These are phyloP conservation scores for Fissipunctia ypsillon DNA, from an alignment of 2,888 invertebrate genomes.

Conservation along the genomic window DNA sequence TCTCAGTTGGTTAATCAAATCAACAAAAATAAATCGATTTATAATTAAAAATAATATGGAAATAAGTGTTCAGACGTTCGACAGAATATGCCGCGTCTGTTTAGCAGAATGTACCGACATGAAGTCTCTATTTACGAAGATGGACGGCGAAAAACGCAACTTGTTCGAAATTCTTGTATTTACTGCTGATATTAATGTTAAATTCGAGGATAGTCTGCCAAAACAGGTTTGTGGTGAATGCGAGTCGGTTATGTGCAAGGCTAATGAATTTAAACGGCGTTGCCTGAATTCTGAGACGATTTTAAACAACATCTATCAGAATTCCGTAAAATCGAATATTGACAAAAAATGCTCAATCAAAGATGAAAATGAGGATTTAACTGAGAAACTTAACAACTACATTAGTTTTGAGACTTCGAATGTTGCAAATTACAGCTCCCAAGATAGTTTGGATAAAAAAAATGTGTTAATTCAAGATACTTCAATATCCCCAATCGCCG, in stretches of 20 bases:
- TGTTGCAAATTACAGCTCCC: slow-evolving; percentile 8
- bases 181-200: slow-evolving; percentile 77
- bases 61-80: slow-evolving; percentile 65
- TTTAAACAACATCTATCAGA: slow-evolving; percentile 72
- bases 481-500: slow-evolving; percentile 9
- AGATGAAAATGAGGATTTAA: slow-evolving; percentile 45
- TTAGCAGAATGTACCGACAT: slow-evolving; percentile 73
- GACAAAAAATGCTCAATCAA: slow-evolving; percentile 51
- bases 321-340: slow-evolving; percentile 23
- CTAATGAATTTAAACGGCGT: slow-evolving; percentile 81
- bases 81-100: slow-evolving; percentile 81
- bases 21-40: slow-evolving; percentile 27
- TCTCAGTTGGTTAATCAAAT: slow-evolving; percentile 13
- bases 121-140: slow-evolving; percentile 76
- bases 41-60: slow-evolving; percentile 65
- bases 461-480: slow-evolving; percentile 21
- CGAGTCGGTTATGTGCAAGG: slow-evolving; percentile 75
- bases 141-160: slow-evolving; percentile 72
- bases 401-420: slow-evolving; percentile 27
- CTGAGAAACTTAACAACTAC: slow-evolving; percentile 29
- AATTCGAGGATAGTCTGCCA: slow-evolving; percentile 76
- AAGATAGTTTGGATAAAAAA: slow-evolving; percentile 53
- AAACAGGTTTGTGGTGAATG: slow-evolving; percentile 84
- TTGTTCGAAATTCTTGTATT: slow-evolving; percentile 77
- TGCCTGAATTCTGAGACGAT: slow-evolving; percentile 79